These are phyloP conservation scores for Neodiprion pinetum DNA, from an alignment of 1,140 invertebrate species.

Conservation along the genomic window DNA sequence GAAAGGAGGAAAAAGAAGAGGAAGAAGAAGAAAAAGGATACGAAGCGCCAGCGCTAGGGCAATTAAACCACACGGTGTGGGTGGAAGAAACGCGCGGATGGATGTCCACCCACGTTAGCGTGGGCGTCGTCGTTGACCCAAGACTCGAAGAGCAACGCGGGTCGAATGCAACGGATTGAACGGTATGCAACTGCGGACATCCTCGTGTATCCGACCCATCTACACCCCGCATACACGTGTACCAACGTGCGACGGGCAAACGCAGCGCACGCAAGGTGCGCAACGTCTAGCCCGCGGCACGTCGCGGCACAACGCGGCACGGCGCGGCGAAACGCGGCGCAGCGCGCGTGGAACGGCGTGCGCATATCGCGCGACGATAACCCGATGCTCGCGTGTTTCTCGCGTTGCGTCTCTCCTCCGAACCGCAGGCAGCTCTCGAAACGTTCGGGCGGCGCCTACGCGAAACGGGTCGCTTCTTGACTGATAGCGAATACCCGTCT, in stretches of 20 bases:
- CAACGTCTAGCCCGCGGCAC: not conserved
- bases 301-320: too few species aligned
- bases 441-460: not conserved
- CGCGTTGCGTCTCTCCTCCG: not conserved
- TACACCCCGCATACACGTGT: too few species aligned
- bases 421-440: too few species aligned
- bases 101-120: not conserved
- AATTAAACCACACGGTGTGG: slow-evolving; percentile 5
- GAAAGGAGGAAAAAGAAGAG: too few species aligned
- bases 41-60: not conserved
- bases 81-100: not conserved
- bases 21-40: too few species aligned
- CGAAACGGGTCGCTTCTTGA: not conserved
- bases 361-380: not conserved
- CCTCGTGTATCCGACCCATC: too few species aligned
- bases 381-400: not conserved
- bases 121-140: not conserved
- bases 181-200: too few species aligned
- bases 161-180: too few species aligned
- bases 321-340: too few species aligned
- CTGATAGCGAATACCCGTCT: not conserved
- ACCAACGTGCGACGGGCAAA: too few species aligned
- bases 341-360: too few species aligned
- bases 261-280: too few species aligned
- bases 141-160: not conserved